phyloP scores from a whole-genome alignment of 2,113 vertebrate genomes.

The Pteropus alecto region DNA sequence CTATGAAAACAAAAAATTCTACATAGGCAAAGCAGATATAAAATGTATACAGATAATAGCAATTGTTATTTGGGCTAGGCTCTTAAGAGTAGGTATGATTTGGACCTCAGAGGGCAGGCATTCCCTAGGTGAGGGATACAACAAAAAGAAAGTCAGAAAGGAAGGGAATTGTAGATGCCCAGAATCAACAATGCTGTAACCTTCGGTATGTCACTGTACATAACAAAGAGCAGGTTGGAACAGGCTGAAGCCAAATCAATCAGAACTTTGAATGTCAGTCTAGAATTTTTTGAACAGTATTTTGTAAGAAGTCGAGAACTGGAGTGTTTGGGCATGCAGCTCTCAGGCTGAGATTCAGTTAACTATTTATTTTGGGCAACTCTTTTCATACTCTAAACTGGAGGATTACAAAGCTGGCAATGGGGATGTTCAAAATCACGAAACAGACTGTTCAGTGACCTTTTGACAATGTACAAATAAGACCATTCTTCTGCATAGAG shows the following conservation, averaged over 20 bases:
- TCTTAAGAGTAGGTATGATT: not conserved
- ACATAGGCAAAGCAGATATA: not conserved
- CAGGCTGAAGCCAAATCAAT: not conserved
- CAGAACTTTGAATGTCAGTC: not conserved
- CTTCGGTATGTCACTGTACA: accelerated
- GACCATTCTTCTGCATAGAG: not conserved
- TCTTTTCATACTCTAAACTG: not conserved
- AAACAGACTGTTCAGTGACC: not conserved
- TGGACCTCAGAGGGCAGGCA: not conserved
- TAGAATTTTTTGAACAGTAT: not conserved
- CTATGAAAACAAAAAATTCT: not conserved
- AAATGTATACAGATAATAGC: not conserved
- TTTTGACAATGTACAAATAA: not conserved
- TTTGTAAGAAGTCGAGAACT: slow-evolving; percentile 11
- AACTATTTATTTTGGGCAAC: not conserved
- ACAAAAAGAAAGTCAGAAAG: not conserved
- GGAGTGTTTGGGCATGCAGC: not conserved
- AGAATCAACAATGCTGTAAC: not conserved
- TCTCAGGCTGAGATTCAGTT: not conserved
- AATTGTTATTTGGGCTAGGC: not conserved
- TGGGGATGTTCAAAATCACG: not conserved
- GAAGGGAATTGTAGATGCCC: not conserved
- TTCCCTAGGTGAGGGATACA: not conserved
- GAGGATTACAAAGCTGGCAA: not conserved
- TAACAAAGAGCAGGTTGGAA: not conserved